Evolutionary conservation across 1,140 invertebrate genomes (phyloP).

Genomic region (Camponotus vicinus): DNA sequence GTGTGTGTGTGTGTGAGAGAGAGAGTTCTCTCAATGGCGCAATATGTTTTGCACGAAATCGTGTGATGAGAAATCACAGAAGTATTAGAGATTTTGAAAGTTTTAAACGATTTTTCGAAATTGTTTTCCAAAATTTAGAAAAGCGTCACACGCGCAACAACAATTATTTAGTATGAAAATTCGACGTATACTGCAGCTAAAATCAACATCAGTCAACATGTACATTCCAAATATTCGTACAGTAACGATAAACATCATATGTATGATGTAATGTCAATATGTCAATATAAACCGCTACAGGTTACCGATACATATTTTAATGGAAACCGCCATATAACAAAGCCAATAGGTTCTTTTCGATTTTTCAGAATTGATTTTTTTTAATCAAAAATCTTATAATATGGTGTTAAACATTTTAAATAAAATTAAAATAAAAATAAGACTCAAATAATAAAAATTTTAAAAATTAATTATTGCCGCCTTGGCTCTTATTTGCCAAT

Average conservation of each 20-base stretch:
- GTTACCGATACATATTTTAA: conserved; percentile 4
- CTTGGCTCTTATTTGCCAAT: too few relatives aligned
- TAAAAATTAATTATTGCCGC: too few relatives aligned
- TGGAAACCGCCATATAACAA: background rate
- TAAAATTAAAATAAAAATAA: background rate
- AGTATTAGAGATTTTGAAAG: background rate
- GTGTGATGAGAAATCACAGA: background rate
- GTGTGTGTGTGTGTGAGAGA: too few relatives aligned
- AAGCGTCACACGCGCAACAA: background rate
- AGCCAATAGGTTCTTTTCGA: background rate
- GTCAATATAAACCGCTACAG: conserved; percentile 14
- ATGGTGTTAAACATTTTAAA: background rate
- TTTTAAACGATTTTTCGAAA: background rate
- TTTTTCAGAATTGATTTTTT: background rate
- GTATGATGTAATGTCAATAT: conserved; percentile 1
- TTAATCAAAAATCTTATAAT: background rate
- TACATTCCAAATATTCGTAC: conserved; percentile 13
- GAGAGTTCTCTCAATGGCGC: background rate
- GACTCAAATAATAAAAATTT: too few relatives aligned
- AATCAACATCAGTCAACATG: background rate
- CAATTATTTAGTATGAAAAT: background rate
- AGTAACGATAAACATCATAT: conserved; percentile 14
- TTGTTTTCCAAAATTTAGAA: background rate
- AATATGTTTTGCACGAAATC: background rate
- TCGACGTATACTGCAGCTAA: background rate